phyloP scores from a whole-genome alignment of 2,113 vertebrate species.

The Octodon degus region DNA sequence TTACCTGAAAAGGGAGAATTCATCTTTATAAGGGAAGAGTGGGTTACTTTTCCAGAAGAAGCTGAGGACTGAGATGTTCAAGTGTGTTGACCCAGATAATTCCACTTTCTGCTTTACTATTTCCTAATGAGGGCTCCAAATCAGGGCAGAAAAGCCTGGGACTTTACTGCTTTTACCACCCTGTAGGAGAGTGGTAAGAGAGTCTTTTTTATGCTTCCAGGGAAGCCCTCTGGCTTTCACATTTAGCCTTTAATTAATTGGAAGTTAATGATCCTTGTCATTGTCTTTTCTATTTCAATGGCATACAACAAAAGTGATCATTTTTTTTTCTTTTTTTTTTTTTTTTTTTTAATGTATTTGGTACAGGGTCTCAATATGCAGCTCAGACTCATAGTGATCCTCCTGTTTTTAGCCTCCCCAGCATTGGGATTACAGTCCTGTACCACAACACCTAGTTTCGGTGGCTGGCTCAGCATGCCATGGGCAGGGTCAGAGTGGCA shows the following conservation, averaged over 20 bases:
- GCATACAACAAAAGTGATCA: not conserved
- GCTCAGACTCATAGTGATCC: too few relatives aligned
- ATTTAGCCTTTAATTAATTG: constrained; percentile 7
- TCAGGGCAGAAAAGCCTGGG: not conserved
- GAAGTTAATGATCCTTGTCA: not conserved
- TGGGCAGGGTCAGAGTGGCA: too few relatives aligned
- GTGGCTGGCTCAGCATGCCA: too few relatives aligned
- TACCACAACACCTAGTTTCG: too few relatives aligned
- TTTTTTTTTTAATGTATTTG: too few relatives aligned
- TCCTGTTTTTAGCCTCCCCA: too few relatives aligned
- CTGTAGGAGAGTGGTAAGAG: not conserved
- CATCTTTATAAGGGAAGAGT: not conserved
- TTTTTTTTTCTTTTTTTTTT: not conserved
- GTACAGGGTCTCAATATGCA: too few relatives aligned
- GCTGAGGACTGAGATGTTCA: not conserved
- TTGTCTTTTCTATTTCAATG: not conserved
- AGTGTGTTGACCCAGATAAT: not conserved
- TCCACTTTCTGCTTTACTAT: not conserved
- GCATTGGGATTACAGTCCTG: too few relatives aligned
- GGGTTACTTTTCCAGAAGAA: not conserved
- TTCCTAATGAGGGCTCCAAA: not conserved
- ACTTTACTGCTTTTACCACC: not conserved
- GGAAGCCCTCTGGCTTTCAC: not conserved
- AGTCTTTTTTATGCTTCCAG: not conserved
- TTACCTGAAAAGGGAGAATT: not conserved